Percentiles rank a stretch among this genome's conserved stretches.
phyloP scores from a whole-genome alignment of 2,797 vertebrate genomes.

The Trichosurus vulpecula region DNA sequence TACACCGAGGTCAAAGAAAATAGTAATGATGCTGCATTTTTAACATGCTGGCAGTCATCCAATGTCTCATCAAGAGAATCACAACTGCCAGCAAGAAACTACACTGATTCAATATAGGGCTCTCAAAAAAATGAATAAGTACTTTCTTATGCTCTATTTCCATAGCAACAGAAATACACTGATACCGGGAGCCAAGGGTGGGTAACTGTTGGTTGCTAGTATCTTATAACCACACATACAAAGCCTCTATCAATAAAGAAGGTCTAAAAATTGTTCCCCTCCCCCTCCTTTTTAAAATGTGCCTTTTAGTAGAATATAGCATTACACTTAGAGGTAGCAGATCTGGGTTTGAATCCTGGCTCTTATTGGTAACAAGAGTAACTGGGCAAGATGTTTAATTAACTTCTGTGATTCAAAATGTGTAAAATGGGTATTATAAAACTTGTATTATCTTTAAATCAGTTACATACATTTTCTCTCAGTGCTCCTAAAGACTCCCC shows the following conservation, averaged over 20 bases:
- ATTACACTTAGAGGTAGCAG: not conserved
- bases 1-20: conserved; percentile 41
- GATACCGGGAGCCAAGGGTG: not conserved
- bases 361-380: not conserved
- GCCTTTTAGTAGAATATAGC: not conserved
- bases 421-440: not conserved
- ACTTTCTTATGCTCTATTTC: conserved; percentile 30
- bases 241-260: not conserved
- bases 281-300: not conserved
- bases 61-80: conserved; percentile 26
- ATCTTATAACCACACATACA: not conserved
- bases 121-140: conserved; percentile 52
- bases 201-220: too few relatives aligned
- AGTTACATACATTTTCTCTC: not conserved
- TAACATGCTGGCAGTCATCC: not conserved
- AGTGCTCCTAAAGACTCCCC: not conserved
- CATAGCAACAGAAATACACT: not conserved
- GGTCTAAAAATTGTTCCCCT: not conserved
- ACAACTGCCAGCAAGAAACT: not conserved
- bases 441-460: not conserved
- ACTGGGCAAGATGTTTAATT: conserved; percentile 2
- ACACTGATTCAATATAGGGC: not conserved
- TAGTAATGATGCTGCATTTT: conserved; percentile 1
- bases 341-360: not conserved
- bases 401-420: conserved; percentile 3